Conservation (phyloP, 2,113 vertebrate genomes). For the Pleuronectes platessa region DNA sequence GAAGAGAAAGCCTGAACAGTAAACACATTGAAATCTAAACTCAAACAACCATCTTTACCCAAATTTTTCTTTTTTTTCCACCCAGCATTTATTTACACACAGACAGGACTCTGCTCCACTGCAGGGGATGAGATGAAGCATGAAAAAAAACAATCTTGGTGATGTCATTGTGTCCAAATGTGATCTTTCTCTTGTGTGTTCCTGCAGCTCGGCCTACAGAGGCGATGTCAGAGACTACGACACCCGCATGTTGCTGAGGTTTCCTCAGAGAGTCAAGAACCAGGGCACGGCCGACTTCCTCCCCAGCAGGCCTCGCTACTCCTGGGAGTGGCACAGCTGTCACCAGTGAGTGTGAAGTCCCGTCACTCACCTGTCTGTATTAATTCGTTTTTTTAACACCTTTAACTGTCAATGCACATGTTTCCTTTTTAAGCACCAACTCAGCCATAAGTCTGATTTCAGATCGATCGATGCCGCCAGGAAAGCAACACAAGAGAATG, state of each 20-base stretch:
- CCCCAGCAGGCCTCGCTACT: conserved; percentile 94
- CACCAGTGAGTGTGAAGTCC: conserved; percentile 91
- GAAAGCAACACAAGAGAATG: background rate
- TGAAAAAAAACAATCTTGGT: conserved; percentile 51
- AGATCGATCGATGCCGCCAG: background rate
- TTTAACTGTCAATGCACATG: background rate
- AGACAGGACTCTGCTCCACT: conserved; percentile 25
- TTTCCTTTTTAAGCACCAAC: background rate
- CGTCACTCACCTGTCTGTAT: conserved; percentile 9
- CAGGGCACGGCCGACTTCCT: conserved; percentile 98
- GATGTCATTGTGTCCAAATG: conserved; percentile 23
- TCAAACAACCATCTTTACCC: conserved; percentile 59
- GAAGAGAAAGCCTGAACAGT: conserved; percentile 70
- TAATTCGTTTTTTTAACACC: background rate
- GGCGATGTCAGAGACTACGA: conserved; percentile 91
- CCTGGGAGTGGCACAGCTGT: conserved; percentile 99
- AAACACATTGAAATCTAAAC: conserved; percentile 74
- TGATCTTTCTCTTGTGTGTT: conserved; percentile 13
- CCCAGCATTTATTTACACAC: conserved; percentile 59
- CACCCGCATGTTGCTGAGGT: conserved; percentile 93
- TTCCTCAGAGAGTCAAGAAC: conserved; percentile 98
- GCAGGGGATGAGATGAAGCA: conserved; percentile 27
- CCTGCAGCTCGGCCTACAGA: conserved; percentile 75
- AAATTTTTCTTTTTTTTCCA: conserved; percentile 48
- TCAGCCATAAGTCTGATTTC: background rate